A percentile compares a stretch with the other conserved stretches of the same genome.
Conservation (phyloP, 2,113 vertebrate genomes). For the Archilochus colubris region DNA sequence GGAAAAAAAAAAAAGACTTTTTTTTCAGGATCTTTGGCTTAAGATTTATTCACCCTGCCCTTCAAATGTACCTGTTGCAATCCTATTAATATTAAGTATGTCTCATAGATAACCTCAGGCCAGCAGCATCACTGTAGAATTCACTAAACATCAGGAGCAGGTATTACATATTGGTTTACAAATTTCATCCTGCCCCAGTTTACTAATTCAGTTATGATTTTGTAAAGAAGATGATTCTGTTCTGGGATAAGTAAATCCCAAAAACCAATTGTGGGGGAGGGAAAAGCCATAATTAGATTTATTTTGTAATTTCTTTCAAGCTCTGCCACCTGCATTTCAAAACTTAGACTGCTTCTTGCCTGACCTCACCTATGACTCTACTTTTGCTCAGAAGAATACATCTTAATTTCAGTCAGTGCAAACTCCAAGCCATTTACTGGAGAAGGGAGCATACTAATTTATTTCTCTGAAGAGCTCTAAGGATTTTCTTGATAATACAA, state of each 20-base stretch:
- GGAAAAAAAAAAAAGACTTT: neutral
- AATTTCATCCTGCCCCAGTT: neutral
- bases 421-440: neutral
- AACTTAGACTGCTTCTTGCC: neutral
- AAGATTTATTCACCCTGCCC: neutral
- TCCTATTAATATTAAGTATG: neutral
- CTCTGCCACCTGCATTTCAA: neutral
- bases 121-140: neutral
- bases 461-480: neutral
- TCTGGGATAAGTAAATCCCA: neutral
- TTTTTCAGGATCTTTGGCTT: neutral
- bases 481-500: neutral
- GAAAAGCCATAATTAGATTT: neutral
- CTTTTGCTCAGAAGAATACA: neutral
- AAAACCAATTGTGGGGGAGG: fast-evolving
- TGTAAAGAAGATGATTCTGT: neutral
- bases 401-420: neutral
- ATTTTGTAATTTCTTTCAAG: neutral
- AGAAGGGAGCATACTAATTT: neutral
- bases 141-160: neutral
- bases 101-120: neutral
- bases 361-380: neutral
- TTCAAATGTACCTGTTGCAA: neutral
- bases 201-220: neutral
- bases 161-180: neutral